Percentiles rank a stretch among this genome's conserved stretches.
Evolutionary conservation across 1,140 invertebrate species (phyloP).

Genomic region (Eurosta solidaginis): DNA sequence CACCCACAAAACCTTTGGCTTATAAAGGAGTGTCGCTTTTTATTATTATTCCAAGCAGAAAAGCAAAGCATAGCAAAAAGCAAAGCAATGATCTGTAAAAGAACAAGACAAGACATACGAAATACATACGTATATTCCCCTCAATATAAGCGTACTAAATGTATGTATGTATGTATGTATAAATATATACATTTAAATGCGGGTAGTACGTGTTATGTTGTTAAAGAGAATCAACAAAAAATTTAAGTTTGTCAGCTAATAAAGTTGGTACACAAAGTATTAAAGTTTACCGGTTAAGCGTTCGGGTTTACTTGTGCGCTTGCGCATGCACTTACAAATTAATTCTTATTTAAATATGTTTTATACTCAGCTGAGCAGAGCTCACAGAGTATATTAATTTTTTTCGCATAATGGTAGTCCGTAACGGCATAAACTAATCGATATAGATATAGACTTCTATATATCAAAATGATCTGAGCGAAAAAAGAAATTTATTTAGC

Average conservation of each 20-base stretch:
- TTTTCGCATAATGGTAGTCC: too few relatives aligned
- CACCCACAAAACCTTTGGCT: conserved; percentile 21
- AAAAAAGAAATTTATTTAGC: too few relatives aligned
- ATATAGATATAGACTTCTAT: too few relatives aligned
- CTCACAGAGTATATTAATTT: not conserved
- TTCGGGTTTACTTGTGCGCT: not conserved
- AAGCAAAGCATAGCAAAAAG: not conserved
- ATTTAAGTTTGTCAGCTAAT: not conserved
- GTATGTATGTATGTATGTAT: not conserved
- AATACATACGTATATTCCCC: not conserved
- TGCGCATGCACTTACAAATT: conserved; percentile 14
- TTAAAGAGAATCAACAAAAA: not conserved
- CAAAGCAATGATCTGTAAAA: conserved; percentile 2
- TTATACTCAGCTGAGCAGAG: not conserved
- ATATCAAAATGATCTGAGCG: too few relatives aligned
- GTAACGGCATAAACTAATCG: too few relatives aligned
- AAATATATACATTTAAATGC: not conserved
- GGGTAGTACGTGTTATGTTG: not conserved
- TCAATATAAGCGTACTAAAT: too few relatives aligned
- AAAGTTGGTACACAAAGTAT: not conserved
- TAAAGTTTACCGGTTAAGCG: not conserved
- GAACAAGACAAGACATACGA: not conserved
- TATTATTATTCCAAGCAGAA: conserved; percentile 21
- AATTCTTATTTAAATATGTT: not conserved
- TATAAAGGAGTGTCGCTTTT: not conserved